Evolutionary conservation across 1,140 invertebrate genomes (phyloP).

Genomic region (Pseudomyrmex flavicornis): DNA sequence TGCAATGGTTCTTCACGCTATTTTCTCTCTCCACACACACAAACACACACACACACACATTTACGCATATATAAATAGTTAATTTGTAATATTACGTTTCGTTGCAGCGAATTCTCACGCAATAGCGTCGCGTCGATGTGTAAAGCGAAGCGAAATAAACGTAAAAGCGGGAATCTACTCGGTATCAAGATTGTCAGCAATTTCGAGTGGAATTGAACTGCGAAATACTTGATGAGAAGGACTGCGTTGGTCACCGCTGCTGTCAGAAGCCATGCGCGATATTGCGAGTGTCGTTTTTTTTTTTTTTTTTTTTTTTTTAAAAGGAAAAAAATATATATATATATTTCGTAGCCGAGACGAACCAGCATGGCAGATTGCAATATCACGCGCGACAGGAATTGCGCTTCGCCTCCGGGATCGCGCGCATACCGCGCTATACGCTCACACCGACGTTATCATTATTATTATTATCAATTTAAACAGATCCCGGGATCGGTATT

Average conservation of each 20-base stretch:
- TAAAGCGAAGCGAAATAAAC: constrained; percentile 10
- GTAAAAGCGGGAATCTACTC: not conserved
- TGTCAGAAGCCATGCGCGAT: no score
- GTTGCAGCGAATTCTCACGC: no score
- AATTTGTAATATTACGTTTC: constrained; percentile 30
- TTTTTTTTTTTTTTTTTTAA: not conserved
- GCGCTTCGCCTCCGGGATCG: not conserved
- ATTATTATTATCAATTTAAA: constrained; percentile 74
- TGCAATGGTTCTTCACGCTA: not conserved
- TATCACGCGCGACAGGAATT: constrained; percentile 28
- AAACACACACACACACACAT: not conserved
- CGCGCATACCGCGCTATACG: not conserved
- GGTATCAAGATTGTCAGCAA: constrained; percentile 52
- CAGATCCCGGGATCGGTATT: constrained; percentile 68
- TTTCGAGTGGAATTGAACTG: constrained; percentile 31
- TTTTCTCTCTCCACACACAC: not conserved
- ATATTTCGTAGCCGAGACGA: constrained; percentile 22
- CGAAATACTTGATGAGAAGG: constrained; percentile 37
- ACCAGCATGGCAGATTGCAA: constrained; percentile 33
- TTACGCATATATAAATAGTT: constrained; percentile 16
- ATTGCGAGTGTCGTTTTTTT: no score
- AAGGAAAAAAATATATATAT: constrained; percentile 25
- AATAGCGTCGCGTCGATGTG: not conserved
- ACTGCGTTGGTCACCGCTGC: constrained; percentile 4
- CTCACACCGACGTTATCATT: constrained; percentile 58